These are phyloP conservation scores for Paguma larvata DNA, from an alignment of 2,797 vertebrate species.

Conservation along the genomic window DNA sequence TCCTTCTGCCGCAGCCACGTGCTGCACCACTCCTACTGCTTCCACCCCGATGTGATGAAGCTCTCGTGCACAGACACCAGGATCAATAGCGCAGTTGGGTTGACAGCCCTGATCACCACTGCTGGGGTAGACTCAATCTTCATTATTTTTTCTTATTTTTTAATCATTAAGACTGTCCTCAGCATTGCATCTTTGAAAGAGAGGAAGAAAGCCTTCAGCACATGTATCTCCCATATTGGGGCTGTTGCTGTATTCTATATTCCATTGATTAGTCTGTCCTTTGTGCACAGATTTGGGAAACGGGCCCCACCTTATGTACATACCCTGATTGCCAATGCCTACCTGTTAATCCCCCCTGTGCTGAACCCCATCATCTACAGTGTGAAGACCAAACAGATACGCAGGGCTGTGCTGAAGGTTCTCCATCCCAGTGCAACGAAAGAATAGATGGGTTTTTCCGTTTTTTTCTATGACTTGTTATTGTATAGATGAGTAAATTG, in stretches of 20 bases:
- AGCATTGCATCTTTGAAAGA: slow-evolving; percentile 83
- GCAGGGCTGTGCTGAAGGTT: not conserved
- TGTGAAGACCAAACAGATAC: slow-evolving; percentile 84
- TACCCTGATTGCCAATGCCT: slow-evolving; percentile 81
- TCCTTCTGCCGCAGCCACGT: not conserved
- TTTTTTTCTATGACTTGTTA: not conserved
- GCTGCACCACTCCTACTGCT: slow-evolving; percentile 76
- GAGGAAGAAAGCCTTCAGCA: slow-evolving; percentile 69
- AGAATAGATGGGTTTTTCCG: not conserved
- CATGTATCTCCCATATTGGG: slow-evolving; percentile 74
- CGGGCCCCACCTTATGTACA: slow-evolving; percentile 72
- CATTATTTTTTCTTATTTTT: slow-evolving; percentile 59
- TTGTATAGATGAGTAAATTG: not conserved
- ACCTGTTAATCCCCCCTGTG: slow-evolving; percentile 73
- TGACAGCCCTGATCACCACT: slow-evolving; percentile 74
- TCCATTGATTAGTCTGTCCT: slow-evolving; percentile 85
- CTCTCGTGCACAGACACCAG: slow-evolving; percentile 85
- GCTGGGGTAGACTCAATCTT: slow-evolving; percentile 67
- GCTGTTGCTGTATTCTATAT: slow-evolving; percentile 86
- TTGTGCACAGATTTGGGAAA: slow-evolving; percentile 85
- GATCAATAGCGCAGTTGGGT: slow-evolving; percentile 86
- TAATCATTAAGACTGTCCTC: slow-evolving; percentile 72
- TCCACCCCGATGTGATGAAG: slow-evolving; percentile 73
- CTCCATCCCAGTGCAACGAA: not conserved
- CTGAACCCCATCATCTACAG: slow-evolving; percentile 87